Conservation (phyloP, 2,888 invertebrate genomes). For the Pinctada fucata region DNA sequence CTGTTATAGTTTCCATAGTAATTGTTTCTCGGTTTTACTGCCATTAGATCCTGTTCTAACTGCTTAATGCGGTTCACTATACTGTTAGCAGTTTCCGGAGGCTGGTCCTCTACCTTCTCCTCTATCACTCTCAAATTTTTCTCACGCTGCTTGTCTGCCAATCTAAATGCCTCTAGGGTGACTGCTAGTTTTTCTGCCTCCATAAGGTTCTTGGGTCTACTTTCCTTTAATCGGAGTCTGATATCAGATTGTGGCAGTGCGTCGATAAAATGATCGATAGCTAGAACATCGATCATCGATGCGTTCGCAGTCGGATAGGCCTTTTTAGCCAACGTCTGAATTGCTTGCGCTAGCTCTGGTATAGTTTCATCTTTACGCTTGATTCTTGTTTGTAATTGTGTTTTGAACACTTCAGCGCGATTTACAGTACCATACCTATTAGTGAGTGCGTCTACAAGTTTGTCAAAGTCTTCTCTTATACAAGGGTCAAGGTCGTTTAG, state of each 20-base stretch:
- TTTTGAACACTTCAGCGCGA: constrained; percentile 13
- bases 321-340: background rate
- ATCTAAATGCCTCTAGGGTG: background rate
- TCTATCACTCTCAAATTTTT: background rate
- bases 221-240: background rate
- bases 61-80: background rate
- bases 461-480: background rate
- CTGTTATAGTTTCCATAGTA: background rate
- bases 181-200: background rate
- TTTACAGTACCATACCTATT: constrained; percentile 7
- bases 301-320: background rate
- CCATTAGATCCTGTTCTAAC: too few species aligned
- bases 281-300: background rate
- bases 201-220: background rate
- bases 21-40: background rate
- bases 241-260: background rate
- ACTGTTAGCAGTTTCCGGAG: background rate
- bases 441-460: constrained; percentile 8
- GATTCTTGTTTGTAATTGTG: background rate
- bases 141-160: background rate
- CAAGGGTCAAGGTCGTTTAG: background rate
- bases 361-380: constrained; percentile 14
- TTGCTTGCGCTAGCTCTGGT: constrained; percentile 17
- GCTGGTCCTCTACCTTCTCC: background rate
- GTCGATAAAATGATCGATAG: background rate